phyloP scores from a whole-genome alignment of 2,888 invertebrate genomes.

The Noctuana brunneofusca region DNA sequence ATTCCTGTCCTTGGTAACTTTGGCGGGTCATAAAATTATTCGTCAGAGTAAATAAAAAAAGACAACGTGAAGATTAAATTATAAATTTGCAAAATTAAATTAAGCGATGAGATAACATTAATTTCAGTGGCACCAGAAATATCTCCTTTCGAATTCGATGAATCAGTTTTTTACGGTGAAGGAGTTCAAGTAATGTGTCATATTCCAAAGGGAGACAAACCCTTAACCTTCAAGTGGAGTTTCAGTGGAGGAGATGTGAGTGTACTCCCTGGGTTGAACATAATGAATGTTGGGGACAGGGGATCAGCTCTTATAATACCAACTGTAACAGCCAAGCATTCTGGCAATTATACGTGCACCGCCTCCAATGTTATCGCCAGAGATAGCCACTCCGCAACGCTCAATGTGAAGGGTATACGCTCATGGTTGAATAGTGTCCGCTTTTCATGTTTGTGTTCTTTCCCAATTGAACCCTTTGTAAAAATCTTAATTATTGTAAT shows the following conservation, averaged over 20 bases:
- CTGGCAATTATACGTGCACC: constrained; percentile 87
- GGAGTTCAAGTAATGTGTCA: constrained; percentile 84
- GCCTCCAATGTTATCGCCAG: constrained; percentile 85
- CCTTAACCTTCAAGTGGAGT: constrained; percentile 89
- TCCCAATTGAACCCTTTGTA: constrained; percentile 37
- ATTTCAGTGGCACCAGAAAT: constrained; percentile 84
- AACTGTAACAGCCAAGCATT: constrained; percentile 86
- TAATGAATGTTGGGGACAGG: constrained; percentile 85
- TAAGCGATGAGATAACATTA: constrained; percentile 31
- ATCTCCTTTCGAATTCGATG: constrained; percentile 84
- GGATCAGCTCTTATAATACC: constrained; percentile 87
- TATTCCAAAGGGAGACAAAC: constrained; percentile 86
- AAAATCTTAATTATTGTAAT: constrained; percentile 37
- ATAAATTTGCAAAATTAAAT: neutral
- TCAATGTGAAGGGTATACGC: constrained; percentile 85
- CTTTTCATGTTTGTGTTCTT: constrained; percentile 59
- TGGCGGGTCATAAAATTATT: constrained; percentile 67
- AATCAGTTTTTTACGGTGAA: constrained; percentile 81
- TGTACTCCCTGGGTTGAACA: constrained; percentile 83
- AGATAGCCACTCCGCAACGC: constrained; percentile 82
- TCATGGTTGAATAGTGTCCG: constrained; percentile 58
- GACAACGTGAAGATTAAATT: neutral
- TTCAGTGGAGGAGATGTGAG: constrained; percentile 85
- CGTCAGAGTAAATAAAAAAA: neutral
- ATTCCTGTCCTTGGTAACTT: constrained; percentile 63